Percentiles rank a stretch among this genome's conserved stretches.
phyloP scores from a whole-genome alignment of 2,888 invertebrate species.

The Hydraecia micacea region DNA sequence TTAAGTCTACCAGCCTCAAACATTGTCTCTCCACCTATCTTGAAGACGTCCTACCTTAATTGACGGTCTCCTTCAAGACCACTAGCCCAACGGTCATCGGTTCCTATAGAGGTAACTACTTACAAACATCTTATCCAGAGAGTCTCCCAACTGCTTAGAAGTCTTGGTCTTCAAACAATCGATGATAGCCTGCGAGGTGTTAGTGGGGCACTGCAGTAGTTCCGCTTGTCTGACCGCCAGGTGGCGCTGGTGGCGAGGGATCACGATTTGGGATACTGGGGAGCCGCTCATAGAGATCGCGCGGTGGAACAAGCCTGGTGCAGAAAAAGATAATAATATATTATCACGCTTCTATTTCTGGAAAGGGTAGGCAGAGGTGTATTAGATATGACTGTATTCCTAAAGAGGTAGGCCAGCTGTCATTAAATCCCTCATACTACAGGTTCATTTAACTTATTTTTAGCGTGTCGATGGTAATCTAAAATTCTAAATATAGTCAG shows the following conservation, averaged over 20 bases:
- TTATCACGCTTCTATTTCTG: neutral
- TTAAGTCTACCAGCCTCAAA: neutral
- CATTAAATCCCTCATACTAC: too few species aligned
- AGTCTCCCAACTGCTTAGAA: slow-evolving; percentile 87
- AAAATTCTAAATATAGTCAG: neutral
- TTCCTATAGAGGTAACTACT: slow-evolving; percentile 63
- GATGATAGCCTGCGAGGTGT: slow-evolving; percentile 89
- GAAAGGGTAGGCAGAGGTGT: neutral
- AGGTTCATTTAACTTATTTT: neutral
- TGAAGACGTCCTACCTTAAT: neutral
- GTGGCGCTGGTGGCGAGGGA: slow-evolving; percentile 89
- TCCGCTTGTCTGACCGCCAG: slow-evolving; percentile 92
- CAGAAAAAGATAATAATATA: rapidly evolving
- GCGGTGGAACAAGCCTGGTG: slow-evolving; percentile 92
- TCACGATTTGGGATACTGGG: slow-evolving; percentile 88
- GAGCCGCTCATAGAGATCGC: slow-evolving; percentile 93
- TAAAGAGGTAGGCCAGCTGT: neutral
- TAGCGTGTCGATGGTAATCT: neutral
- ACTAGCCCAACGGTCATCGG: neutral
- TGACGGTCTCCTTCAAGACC: neutral
- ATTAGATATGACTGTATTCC: neutral
- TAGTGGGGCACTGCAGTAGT: slow-evolving; percentile 90
- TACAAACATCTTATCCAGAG: slow-evolving; percentile 85
- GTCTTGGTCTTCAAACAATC: slow-evolving; percentile 90
- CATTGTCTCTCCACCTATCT: neutral